phyloP scores from a whole-genome alignment of 2,797 vertebrate species.

The Carcharodon carcharias region DNA sequence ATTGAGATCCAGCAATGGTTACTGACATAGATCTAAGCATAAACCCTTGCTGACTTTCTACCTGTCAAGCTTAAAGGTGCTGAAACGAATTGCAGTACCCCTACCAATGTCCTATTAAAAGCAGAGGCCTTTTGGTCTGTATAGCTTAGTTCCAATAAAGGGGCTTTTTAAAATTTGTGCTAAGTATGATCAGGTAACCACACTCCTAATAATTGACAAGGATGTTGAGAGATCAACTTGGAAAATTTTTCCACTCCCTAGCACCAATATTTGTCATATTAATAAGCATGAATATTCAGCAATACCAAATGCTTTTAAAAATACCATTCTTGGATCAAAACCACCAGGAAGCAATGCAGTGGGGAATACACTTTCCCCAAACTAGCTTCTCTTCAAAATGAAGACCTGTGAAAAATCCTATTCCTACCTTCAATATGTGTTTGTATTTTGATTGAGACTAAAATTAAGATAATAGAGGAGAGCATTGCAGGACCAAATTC shows the following conservation, averaged over 20 bases:
- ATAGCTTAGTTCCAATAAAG: background rate
- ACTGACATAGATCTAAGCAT: no score
- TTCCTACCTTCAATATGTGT: background rate
- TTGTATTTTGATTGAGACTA: background rate
- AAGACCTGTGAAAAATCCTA: background rate
- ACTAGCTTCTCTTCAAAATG: background rate
- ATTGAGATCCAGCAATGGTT: no score
- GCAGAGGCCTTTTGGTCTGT: background rate
- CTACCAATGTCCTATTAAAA: background rate
- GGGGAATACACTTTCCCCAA: background rate
- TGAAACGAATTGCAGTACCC: no score
- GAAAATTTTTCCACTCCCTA: background rate
- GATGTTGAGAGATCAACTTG: background rate
- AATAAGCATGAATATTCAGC: background rate
- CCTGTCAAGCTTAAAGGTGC: no score
- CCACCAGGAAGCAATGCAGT: background rate
- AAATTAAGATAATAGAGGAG: background rate
- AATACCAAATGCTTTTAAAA: background rate
- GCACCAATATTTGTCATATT: background rate
- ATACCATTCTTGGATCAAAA: background rate
- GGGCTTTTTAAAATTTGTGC: background rate
- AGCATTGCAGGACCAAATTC: background rate
- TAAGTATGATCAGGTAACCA: background rate
- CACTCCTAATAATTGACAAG: background rate
- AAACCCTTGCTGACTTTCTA: no score